A percentile compares a stretch with the other conserved stretches of the same genome.
These are phyloP conservation scores for Arbacia lixula DNA, from an alignment of 53 echinoderm and acorn worm genomes.

Conservation along the genomic window DNA sequence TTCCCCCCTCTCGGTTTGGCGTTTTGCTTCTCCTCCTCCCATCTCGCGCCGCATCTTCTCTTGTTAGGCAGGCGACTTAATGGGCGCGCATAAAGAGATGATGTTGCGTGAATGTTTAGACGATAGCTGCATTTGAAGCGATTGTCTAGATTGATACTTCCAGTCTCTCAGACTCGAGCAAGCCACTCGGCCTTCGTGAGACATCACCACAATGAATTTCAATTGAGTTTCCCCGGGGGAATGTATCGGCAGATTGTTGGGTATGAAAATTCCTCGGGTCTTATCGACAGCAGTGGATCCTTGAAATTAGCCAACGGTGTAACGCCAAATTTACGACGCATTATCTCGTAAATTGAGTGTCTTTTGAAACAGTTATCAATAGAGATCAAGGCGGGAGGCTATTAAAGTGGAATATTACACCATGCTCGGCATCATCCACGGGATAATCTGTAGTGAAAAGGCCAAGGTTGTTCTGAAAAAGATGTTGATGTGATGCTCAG, in stretches of 20 bases:
- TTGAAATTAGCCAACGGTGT: conserved; percentile 2
- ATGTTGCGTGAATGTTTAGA: conserved; percentile 28
- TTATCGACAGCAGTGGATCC: not conserved
- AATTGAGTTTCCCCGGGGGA: conserved; percentile 44
- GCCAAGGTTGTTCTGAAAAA: too few relatives aligned
- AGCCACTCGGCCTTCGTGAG: conserved; percentile 7
- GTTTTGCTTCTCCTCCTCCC: conserved; percentile 14
- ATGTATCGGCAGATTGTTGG: conserved; percentile 30
- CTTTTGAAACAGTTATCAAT: not conserved
- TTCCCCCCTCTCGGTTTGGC: not conserved
- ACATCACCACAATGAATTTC: conserved; percentile 33
- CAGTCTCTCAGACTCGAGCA: not conserved
- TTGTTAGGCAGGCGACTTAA: too few relatives aligned
- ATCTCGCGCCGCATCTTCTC: not conserved
- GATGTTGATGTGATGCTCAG: too few relatives aligned
- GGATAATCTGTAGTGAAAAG: too few relatives aligned
- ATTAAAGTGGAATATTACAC: conserved; percentile 27
- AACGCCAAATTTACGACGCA: conserved; percentile 16
- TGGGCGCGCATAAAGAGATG: conserved; percentile 43
- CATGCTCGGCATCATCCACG: too few relatives aligned
- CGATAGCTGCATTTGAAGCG: conserved; percentile 36
- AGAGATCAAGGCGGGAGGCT: conserved; percentile 1
- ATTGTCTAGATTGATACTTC: conserved; percentile 34
- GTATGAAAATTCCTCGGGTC: conserved; percentile 2
- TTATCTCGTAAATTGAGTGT: conserved; percentile 25